Base-by-base conservation (phyloP, 2,888 invertebrate species). In the Nomada ferruginata region DNA sequence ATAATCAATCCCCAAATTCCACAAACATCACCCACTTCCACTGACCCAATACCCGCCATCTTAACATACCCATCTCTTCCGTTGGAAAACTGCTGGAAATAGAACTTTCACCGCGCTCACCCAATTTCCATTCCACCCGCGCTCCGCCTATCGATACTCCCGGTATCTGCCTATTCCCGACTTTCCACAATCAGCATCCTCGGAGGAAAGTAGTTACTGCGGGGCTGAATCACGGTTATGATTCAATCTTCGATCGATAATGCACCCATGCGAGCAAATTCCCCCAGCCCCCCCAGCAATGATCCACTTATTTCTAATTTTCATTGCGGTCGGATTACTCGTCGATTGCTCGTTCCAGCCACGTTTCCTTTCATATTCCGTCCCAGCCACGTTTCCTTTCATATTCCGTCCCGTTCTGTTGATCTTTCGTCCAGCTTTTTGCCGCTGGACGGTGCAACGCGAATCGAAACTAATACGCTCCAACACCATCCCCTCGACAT, bases 301-400 rank as follows among this genome's bases (percentile, higher is more conserved):
- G 61, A 55, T 74, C 74, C 47, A 59, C 63, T 60, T 74, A 23
- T 60, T n/a, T 55, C 63, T n/a, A 44, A 60, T 53, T 26, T 63
- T 57, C 63, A 70, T 70, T 47, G 50, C 59, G 26, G 23, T 4
- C 26, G 26, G 53, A 44, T 73, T 44, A 73, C 64, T n/a, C 26
- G 20, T 44, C 11, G 55, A 57, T 65, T 20, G 20, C 53, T 44
- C 36, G 20, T 20, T 47, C 9, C 29, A 13, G 52, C 26, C 42
- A 52, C 15, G 36, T 76, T 65, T 50, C 59, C 59, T 36, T 44
- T 76, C 79, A 52, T 76, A 36, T 76, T 71, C 42, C 23, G 53
- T 36, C 36, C 65, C 23, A 13, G 52, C 26, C 42, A 52, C 15
- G 36, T 76, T 65, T 50, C 59, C 59, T 36, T 44, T 76, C 79